phyloP scores from a whole-genome alignment of 2,888 invertebrate species.

The Camptogramma bilineatum region DNA sequence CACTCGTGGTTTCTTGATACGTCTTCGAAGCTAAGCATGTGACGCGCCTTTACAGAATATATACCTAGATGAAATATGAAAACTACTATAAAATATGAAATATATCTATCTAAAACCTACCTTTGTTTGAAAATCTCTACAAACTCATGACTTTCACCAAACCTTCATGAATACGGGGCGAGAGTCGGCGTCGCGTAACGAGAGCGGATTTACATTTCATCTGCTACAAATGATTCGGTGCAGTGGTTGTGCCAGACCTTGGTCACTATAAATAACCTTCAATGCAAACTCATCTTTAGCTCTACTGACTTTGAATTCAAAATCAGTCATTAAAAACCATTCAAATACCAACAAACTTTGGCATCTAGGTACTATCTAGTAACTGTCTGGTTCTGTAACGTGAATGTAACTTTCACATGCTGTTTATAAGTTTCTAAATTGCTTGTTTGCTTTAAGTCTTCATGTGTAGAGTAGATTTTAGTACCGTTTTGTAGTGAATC shows the following conservation, averaged over 20 bases:
- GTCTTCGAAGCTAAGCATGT: too few relatives aligned
- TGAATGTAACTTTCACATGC: neutral
- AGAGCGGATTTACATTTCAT: slow-evolving; percentile 85
- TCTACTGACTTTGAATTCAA: slow-evolving; percentile 7
- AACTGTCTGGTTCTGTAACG: neutral
- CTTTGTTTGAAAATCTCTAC: neutral
- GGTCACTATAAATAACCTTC: slow-evolving; percentile 19
- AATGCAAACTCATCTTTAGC: slow-evolving; percentile 16
- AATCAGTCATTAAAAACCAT: neutral
- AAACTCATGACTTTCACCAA: slow-evolving; percentile 47
- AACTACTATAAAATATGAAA: too few relatives aligned
- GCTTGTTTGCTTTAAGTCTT: neutral
- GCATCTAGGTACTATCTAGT: neutral
- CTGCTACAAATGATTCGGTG: slow-evolving; percentile 83
- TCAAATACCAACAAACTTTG: neutral
- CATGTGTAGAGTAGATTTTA: neutral
- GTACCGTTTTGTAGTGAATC: slow-evolving; percentile 13
- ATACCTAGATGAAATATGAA: too few relatives aligned
- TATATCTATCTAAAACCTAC: too few relatives aligned
- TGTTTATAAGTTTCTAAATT: neutral
- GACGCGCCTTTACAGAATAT: too few relatives aligned
- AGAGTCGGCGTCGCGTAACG: slow-evolving; percentile 79
- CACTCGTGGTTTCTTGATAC: too few relatives aligned
- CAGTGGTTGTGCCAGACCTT: slow-evolving; percentile 60
- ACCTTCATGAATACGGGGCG: slow-evolving; percentile 82